phyloP scores from a whole-genome alignment of 2,888 invertebrate genomes.

The Nomada hirtipes region DNA sequence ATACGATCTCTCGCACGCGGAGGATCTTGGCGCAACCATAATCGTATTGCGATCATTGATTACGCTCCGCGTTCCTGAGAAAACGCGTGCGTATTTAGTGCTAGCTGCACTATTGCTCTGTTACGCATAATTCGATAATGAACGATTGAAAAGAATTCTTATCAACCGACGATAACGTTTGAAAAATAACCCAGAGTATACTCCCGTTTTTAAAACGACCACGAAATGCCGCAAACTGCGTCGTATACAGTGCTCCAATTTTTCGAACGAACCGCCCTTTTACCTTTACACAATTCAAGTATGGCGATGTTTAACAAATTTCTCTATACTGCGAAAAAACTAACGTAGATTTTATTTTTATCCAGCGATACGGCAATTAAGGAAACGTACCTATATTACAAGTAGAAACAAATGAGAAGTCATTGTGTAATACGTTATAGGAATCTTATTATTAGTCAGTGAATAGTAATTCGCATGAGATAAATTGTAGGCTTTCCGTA shows the following conservation, averaged over 20 bases:
- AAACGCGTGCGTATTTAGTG: constrained; percentile 11
- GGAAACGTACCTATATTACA: not conserved
- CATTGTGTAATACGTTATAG: not conserved
- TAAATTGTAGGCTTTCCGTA: not conserved
- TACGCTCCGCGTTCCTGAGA: constrained; percentile 27
- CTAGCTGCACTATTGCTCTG: not conserved
- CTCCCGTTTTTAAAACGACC: not conserved
- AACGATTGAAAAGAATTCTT: constrained; percentile 10
- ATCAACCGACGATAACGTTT: constrained; percentile 3
- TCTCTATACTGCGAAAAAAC: no score
- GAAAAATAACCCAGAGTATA: not conserved
- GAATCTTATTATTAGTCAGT: constrained; percentile 3
- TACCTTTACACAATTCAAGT: not conserved
- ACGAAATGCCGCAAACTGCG: not conserved
- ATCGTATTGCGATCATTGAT: constrained; percentile 52
- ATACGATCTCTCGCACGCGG: constrained; percentile 31
- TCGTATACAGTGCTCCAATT: not conserved
- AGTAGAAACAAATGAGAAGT: not conserved
- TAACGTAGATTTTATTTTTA: not conserved
- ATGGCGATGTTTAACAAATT: not conserved
- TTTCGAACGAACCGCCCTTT: not conserved
- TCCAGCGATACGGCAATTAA: constrained; percentile 19
- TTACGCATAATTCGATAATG: constrained; percentile 24
- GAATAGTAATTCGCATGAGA: constrained; percentile 11
- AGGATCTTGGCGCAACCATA: constrained; percentile 51